Evolutionary conservation across 2,113 vertebrate genomes (phyloP), one percentile per base, ranked within the genome.

Genomic region (Cottus gobio): DNA sequence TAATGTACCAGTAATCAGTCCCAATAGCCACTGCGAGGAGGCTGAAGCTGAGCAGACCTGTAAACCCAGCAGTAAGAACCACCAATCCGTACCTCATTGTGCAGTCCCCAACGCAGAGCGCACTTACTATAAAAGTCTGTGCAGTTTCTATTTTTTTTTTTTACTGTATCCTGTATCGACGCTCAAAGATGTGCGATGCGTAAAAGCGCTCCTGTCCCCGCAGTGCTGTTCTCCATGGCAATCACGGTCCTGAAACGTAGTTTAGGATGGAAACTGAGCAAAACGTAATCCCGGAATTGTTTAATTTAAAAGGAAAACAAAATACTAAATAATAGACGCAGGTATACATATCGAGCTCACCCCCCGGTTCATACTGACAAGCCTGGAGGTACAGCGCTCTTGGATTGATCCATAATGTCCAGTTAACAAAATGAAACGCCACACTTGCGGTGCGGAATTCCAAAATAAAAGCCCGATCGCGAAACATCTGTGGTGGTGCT

Each of bases 1-100:
- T 95, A 64, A 96, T 87, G 89, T 96, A 96, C 96, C 96, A 96
- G 80, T 95, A 95, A 85, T 96, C 95, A 62, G 93, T 95, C 71
- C 92, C 90, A 24, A 96, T 91, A 0, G 96, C 94, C 11, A 94
- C 88, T 0, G 92, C 94, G 69, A 95, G 93, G 69, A 96, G 89
- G 36, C 52, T 89, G 26, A 96, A 96, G 84, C 95, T 95, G 72
- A 95, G 87, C 79, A 95, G 69, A 61, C 94, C 94, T 0, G 89
- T 83, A n/a, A 94, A 81, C 13, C 93, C 95, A 42, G 96, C 95
- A 30, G 84, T 12, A 16, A 95, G 79, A 46, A 96, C 91, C 64
- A 95, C 92, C 18, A 72, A 2, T n/a, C 94, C 92, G 87, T 94
- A 94, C 80, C 79, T 90, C 94, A 94, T 94, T 3, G 22, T 3